Evolutionary conservation across 2,797 vertebrate species (phyloP), one percentile per base, ranked within the genome.

Genomic region (Prunella strophiata): DNA sequence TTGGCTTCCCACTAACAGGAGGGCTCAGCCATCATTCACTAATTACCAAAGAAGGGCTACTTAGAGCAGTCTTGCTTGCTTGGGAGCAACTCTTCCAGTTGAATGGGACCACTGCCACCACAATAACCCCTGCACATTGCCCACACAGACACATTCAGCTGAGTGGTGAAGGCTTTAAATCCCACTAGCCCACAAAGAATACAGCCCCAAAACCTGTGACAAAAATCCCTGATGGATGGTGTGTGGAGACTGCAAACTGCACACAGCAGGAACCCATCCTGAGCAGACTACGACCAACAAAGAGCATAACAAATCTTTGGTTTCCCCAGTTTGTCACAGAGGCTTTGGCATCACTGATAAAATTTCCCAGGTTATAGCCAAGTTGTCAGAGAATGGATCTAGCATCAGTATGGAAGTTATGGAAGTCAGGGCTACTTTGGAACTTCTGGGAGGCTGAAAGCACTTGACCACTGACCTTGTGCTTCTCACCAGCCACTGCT

Each of bases 401-500:
- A 87, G 82, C 57, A 57, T 76, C 71, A 94, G 77, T 36, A 70
- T 0, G 0, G 58, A 85, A 90, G 80, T 82, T 88, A 91, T 57
- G 74, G 93, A 95, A 95, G 70, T 62, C 86, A 87, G 43, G 32
- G 72, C 62, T 88, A 42, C 87, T 94, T 27, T 89, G 92, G 92
- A 94, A 88, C 93, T 94, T 96, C 92, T 89, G 57, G 73, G 79
- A 94, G 59, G 36, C 78, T 86, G 94, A 91, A 94, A 83, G 83
- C 81, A 92, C 89, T 96, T 96, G 85, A 91, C 80, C 95, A 77
- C 57, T 93, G 93, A 95, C 95, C 93, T 91, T 89, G 80, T 75
- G 71, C 85, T 94, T 95, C 95, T 79, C 88, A 85, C 85, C 80
- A 84, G 88, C 86, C 92, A 40, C 27, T 96, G 93, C 83, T 95